Conservation (phyloP, 2,113 vertebrate species). For the Clarias macrocephalus region DNA sequence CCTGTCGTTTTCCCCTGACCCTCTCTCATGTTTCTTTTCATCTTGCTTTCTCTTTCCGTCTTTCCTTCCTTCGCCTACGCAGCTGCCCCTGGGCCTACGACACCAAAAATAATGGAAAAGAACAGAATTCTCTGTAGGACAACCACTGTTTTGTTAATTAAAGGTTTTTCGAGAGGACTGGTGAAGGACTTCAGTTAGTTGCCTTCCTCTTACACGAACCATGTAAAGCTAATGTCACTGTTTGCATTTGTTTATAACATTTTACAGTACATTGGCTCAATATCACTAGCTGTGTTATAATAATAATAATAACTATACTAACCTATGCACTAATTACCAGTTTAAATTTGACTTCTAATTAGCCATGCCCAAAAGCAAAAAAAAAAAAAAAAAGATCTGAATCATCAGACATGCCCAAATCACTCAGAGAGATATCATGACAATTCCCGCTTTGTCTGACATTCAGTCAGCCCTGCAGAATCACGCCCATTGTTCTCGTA, state of each 20-base stretch:
- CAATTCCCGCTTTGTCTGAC: conserved; percentile 14
- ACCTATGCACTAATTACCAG: neutral
- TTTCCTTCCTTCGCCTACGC: conserved; percentile 33
- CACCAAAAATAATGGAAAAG: conserved; percentile 64
- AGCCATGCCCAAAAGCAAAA: neutral
- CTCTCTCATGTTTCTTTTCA: conserved; percentile 27
- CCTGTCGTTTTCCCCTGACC: neutral
- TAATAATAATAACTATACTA: neutral
- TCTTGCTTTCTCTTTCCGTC: conserved; percentile 34
- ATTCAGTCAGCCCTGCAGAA: conserved; percentile 18
- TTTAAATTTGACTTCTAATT: neutral
- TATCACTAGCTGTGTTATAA: neutral
- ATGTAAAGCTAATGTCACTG: neutral
- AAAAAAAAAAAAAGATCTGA: neutral
- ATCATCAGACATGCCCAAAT: conserved; percentile 16
- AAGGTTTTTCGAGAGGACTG: neutral
- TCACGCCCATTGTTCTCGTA: conserved; percentile 30
- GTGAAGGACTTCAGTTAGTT: neutral
- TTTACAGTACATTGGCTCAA: neutral
- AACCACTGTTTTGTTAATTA: conserved; percentile 34
- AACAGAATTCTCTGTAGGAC: conserved; percentile 3
- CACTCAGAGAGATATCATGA: conserved; percentile 3
- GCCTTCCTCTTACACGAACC: neutral
- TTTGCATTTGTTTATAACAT: neutral
- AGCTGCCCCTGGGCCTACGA: conserved; percentile 44